phyloP scores from a whole-genome alignment of 2,113 vertebrate genomes.

The Scophthalmus maximus region DNA sequence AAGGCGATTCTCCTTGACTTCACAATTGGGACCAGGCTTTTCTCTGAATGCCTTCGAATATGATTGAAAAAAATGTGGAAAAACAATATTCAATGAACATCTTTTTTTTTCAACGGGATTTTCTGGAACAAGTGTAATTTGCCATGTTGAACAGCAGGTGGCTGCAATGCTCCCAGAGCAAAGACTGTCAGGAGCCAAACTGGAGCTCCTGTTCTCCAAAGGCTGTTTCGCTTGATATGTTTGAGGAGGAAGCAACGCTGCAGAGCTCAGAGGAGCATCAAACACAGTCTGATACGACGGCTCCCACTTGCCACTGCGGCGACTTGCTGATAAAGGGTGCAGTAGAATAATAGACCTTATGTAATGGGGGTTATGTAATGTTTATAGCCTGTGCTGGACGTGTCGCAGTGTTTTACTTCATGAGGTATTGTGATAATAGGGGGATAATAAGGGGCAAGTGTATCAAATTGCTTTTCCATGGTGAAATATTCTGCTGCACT shows the following conservation, averaged over 20 bases:
- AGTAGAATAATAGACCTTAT: conserved; percentile 47
- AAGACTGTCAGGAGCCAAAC: conserved; percentile 16
- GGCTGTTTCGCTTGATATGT: conserved; percentile 27
- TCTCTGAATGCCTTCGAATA: background rate
- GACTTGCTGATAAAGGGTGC: conserved; percentile 28
- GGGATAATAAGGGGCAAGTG: conserved; percentile 52
- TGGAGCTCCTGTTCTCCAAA: conserved; percentile 26
- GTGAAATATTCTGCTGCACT: conserved; percentile 43
- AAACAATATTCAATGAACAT: no score
- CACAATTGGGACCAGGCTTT: no score
- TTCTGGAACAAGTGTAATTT: conserved; percentile 47
- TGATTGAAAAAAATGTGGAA: no score
- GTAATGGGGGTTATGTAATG: conserved; percentile 63
- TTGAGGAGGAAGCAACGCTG: conserved; percentile 21
- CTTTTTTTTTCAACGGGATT: no score
- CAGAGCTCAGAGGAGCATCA: conserved; percentile 41
- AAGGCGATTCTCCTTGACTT: conserved; percentile 27
- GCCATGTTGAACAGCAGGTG: conserved; percentile 69
- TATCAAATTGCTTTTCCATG: conserved; percentile 37
- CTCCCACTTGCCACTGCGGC: background rate
- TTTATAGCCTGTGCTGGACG: conserved; percentile 38
- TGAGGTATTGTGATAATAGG: conserved; percentile 55
- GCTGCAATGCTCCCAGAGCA: conserved; percentile 39
- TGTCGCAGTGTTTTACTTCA: conserved; percentile 47
- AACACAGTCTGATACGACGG: conserved; percentile 3